Evolutionary conservation across 1,140 invertebrate genomes (phyloP).

Genomic region (Leptinotarsa undecemlineata): DNA sequence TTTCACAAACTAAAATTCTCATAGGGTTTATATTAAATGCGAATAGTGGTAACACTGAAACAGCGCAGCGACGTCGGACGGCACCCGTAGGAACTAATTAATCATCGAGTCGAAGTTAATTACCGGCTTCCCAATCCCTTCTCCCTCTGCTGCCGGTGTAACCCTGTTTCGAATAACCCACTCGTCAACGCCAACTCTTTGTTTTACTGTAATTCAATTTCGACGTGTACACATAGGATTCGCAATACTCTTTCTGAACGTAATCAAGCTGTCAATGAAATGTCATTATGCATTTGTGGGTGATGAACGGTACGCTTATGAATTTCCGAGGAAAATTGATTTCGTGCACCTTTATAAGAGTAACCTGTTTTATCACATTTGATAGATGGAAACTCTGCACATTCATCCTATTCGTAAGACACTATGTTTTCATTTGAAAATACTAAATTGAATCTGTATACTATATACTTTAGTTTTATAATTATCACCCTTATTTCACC

Average conservation of each 20-base stretch:
- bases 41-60: constrained; percentile 1
- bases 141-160: constrained; percentile 11
- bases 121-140: constrained; percentile 48
- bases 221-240: constrained; percentile 43
- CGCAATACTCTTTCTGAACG: constrained; percentile 35
- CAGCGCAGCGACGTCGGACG: constrained; percentile 43
- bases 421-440: no score
- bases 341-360: no score
- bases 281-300: constrained; percentile 7
- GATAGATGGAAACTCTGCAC: no score
- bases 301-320: constrained; percentile 3
- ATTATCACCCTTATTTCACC: no score
- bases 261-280: constrained; percentile 28
- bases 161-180: constrained; percentile 28
- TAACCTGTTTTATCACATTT: no score
- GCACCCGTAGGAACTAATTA: constrained; percentile 53
- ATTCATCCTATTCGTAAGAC: no score
- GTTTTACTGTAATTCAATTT: constrained; percentile 51
- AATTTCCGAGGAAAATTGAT: background rate
- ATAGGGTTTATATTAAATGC: background rate
- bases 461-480: no score
- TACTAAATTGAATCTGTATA: no score
- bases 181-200: constrained; percentile 41
- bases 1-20: no score
- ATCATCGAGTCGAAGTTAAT: constrained; percentile 54